Base-by-base conservation (phyloP, 2,888 invertebrate genomes). In the Cerceris ruficornis region DNA sequence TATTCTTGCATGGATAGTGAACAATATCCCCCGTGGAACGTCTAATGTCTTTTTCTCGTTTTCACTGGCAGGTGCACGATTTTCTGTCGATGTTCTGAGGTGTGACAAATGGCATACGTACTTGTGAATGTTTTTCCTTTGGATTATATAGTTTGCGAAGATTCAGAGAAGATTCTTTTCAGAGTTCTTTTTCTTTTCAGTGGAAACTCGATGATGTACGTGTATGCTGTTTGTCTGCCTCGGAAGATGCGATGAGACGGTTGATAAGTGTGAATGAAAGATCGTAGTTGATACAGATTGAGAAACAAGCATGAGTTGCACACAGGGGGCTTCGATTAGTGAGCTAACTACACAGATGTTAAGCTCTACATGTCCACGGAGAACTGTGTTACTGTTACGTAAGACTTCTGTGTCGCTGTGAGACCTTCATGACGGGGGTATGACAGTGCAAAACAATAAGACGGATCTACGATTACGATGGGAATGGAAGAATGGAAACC, bases 21-120 rank as follows among this genome's bases (percentile, higher is more conserved):
- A 28, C 28, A 28, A 28, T 28, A 67, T 75, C 58, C 84, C 67
- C 74, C 69, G 55, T 58, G 39, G 39, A 8, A 42, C 15, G 75
- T 55, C 46, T 43, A 71, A 15, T 60, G 9, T 42, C 28, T 58
- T 57, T 17, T 9, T 28, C 54, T 9, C 60, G 57, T 66, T 62
- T 17, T 28, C 70, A 75, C 81, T 78, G 83, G 82, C 83, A 75
- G 64, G 82, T 60, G 70, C 65, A 55, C 70, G 82, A 71, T 70
- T 57, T 46, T 17, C 54, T n/a, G 11, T 7, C n/a, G 50, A 50
- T 7, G 9, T n/a, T 43, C 41, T 58, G 61, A 72, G 58, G 70
- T 59, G 62, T 71, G 66, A 15, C 74, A 77, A 81, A 72, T 41
- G n/a, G 42, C 52, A 28, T 41, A 13, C 8, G 28, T 28, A 28